Conservation (phyloP, 2,797 vertebrate species). For the Acridotheres tristis region DNA sequence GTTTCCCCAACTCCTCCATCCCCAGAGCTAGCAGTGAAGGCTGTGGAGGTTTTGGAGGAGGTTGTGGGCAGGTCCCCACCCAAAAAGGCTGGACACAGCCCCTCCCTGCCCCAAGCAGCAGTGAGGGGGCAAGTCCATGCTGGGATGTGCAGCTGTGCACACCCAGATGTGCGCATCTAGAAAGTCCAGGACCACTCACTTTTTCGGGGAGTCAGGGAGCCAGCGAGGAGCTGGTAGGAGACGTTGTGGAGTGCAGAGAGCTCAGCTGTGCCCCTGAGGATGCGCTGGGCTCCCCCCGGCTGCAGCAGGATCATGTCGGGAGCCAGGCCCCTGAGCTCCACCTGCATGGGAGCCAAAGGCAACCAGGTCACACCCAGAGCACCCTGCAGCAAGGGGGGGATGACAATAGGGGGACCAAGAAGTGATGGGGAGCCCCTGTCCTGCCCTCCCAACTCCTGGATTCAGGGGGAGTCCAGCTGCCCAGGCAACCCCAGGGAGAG, state of each 20-base stretch:
- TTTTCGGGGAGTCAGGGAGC: slow-evolving; percentile 26
- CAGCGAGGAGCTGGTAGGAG: slow-evolving; percentile 61
- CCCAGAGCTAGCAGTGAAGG: background rate
- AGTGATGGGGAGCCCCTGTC: fast-evolving
- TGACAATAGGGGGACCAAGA: background rate
- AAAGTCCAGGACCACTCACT: slow-evolving; percentile 55
- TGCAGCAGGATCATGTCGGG: background rate
- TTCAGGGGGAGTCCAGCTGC: background rate
- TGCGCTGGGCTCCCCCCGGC: background rate
- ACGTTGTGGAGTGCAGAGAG: background rate
- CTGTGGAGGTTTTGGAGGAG: background rate
- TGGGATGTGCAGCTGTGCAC: background rate
- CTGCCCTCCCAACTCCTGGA: background rate
- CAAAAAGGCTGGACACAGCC: background rate
- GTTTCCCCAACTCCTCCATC: background rate
- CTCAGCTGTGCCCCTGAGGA: background rate
- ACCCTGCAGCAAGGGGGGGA: background rate
- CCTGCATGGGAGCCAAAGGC: background rate
- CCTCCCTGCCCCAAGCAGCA: background rate
- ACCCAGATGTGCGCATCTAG: background rate
- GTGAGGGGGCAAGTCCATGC: background rate
- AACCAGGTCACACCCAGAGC: background rate
- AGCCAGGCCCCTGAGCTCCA: background rate
- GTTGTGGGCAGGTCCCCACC: background rate
- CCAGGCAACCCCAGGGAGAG: background rate